These are phyloP conservation scores for Acanthopleura granulata DNA, from an alignment of 2,888 invertebrate genomes.

Conservation along the genomic window DNA sequence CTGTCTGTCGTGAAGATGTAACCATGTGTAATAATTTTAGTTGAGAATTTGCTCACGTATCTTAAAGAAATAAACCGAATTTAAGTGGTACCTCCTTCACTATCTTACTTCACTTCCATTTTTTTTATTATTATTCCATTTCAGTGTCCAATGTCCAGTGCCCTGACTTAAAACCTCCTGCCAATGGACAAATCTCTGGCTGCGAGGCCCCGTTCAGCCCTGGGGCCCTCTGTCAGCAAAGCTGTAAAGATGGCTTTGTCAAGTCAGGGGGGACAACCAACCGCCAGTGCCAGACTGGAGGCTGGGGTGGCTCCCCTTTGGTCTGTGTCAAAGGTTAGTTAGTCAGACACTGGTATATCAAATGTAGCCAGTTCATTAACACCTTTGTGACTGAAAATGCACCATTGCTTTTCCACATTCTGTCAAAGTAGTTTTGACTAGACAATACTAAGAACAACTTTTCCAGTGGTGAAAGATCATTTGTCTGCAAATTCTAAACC, in stretches of 20 bases:
- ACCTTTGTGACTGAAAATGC: too few species aligned
- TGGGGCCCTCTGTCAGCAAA: not conserved
- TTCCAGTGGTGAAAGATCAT: too few species aligned
- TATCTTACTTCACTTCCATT: not conserved
- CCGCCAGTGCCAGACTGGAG: not conserved
- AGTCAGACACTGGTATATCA: too few species aligned
- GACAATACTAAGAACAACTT: too few species aligned
- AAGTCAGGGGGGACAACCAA: not conserved
- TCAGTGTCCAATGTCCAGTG: not conserved
- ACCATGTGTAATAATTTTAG: too few species aligned
- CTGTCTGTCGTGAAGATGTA: too few species aligned
- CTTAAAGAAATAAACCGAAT: too few species aligned
- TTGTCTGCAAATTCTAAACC: too few species aligned
- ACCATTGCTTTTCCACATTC: too few species aligned
- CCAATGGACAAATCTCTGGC: not conserved
- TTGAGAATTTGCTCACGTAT: too few species aligned
- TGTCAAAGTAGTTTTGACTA: too few species aligned
- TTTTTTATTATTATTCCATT: not conserved
- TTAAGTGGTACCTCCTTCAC: not conserved
- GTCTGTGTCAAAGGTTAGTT: not conserved
- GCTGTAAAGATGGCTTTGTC: not conserved
- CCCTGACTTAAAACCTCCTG: not conserved
- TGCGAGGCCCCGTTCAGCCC: not conserved
- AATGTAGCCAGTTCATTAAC: too few species aligned
- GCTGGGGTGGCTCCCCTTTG: not conserved